Base-by-base conservation (phyloP, 2,113 vertebrate species). In the Sturnus vulgaris region DNA sequence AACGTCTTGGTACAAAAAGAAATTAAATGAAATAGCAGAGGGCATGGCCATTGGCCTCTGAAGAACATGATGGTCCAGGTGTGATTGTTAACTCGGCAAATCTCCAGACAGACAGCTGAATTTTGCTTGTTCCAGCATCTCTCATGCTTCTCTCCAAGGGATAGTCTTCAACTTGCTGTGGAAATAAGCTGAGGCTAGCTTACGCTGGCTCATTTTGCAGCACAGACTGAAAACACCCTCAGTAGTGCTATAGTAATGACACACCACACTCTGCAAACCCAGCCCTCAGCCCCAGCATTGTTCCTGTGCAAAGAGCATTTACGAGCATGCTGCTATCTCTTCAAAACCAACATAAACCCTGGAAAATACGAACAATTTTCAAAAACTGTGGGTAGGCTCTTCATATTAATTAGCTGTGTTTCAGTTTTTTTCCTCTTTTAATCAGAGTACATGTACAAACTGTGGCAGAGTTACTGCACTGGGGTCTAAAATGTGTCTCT, bases 31-130 rank as follows among this genome's bases (percentile, higher is more conserved):
- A 91, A 31, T 52, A 65, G 21, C 37, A 53, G 53, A 76, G 44
- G 53, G 10, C 3, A 12, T 1, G 2, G 17, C 33, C 49, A 44
- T 10, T 1, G 1, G 37, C 24, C 22, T 44, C 22, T 64, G 37
- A 44, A 79, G 52, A 75, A 68, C 15, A 6, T 6, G 33, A n/a
- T 21, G 40, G 52, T 22, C 37, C 44, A 44, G 49, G 30, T 64
- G 20, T 2, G 5, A 50, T 0, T 28, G 47, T 57, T 56, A 24
- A 60, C 53, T 52, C 0, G 0, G 53, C 53, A 90, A 84, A 71
- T 30, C 24, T 17, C 27, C 3, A 4, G 60, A 5, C 47, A 73
- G 19, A 12, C 2, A 3, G 21, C 56, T 68, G 33, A 76, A 64
- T 84, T 75, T 55, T 70, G 10, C 9, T 64, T 37, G 33, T 52